Percentiles rank a stretch among this genome's conserved stretches.
Conservation (phyloP, 2,888 invertebrate genomes). For the Lucinisca nassula region DNA sequence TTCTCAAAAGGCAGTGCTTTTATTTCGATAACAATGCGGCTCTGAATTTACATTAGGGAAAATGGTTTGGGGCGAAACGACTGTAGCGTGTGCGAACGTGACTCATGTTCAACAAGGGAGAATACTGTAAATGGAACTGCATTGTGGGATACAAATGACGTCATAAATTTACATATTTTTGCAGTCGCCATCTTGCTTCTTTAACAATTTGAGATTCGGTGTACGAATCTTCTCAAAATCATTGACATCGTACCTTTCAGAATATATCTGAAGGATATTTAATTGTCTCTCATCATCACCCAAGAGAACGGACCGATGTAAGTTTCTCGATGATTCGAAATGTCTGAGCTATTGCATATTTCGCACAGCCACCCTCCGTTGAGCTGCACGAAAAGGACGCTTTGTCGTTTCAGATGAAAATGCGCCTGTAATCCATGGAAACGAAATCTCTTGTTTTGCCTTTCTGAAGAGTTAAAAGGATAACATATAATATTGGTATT, state of each 20-base stretch:
- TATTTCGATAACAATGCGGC: no score
- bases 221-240: constrained; percentile 79
- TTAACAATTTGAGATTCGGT: constrained; percentile 67
- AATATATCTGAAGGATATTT: constrained; percentile 72
- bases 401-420: constrained; percentile 6
- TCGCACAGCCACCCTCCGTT: not conserved
- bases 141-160: constrained; percentile 82
- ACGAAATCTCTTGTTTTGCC: constrained; percentile 12
- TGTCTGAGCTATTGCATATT: not conserved
- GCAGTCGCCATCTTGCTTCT: constrained; percentile 84
- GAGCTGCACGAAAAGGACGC: not conserved
- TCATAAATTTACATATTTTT: constrained; percentile 85
- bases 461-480: no score
- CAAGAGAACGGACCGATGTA: constrained; percentile 86
- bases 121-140: no score
- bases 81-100: no score
- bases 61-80: not conserved
- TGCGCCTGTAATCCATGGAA: constrained; percentile 32
- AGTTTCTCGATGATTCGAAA: constrained; percentile 69
- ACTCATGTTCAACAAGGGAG: no score
- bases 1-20: no score
- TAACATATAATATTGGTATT: no score
- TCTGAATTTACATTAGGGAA: no score
- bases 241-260: constrained; percentile 75
- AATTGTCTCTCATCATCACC: constrained; percentile 80